A percentile compares a stretch with the other conserved stretches of the same genome.
phyloP scores from a whole-genome alignment of 2,113 vertebrate species.

The Paedocypris sp. region DNA sequence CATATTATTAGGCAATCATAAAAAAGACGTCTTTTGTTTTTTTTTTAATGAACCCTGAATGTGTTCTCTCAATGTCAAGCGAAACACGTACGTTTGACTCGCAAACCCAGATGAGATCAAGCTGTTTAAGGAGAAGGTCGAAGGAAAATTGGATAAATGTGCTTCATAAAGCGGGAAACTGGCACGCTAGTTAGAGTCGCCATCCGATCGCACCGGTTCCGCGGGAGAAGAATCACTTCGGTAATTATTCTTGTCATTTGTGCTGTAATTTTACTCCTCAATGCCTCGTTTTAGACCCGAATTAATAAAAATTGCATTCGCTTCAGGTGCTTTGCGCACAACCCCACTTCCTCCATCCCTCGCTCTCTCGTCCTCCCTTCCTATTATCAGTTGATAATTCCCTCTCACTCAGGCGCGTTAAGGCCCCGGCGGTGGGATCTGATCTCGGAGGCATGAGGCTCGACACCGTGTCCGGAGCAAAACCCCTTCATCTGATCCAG shows the following conservation, averaged over 20 bases:
- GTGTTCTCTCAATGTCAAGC: too few relatives aligned
- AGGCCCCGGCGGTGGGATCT: constrained; percentile 92
- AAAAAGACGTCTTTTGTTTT: too few relatives aligned
- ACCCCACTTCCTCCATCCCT: constrained; percentile 43
- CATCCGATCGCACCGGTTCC: constrained; percentile 50
- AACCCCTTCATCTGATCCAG: constrained; percentile 95
- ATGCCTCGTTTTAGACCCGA: constrained; percentile 84
- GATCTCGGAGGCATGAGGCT: constrained; percentile 86
- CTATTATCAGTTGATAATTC: constrained; percentile 99
- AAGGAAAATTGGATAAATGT: constrained; percentile 43
- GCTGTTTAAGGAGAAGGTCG: constrained; percentile 38
- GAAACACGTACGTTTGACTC: neutral
- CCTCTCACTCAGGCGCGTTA: constrained; percentile 97
- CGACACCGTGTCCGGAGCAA: constrained; percentile 97
- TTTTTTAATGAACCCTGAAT: too few relatives aligned
- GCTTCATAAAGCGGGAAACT: constrained; percentile 35
- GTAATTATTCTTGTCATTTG: constrained; percentile 64
- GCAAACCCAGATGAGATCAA: constrained; percentile 24
- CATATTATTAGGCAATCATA: too few relatives aligned
- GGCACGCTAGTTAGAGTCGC: constrained; percentile 49
- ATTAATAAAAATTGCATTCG: constrained; percentile 84
- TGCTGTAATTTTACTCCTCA: constrained; percentile 66
- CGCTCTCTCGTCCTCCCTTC: constrained; percentile 53
- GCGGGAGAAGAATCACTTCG: constrained; percentile 57
- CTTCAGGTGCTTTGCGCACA: constrained; percentile 77